A percentile compares a stretch with the other conserved stretches of the same genome.
Evolutionary conservation across 1,140 invertebrate genomes (phyloP).

Genomic region (Anoplophora glabripennis): DNA sequence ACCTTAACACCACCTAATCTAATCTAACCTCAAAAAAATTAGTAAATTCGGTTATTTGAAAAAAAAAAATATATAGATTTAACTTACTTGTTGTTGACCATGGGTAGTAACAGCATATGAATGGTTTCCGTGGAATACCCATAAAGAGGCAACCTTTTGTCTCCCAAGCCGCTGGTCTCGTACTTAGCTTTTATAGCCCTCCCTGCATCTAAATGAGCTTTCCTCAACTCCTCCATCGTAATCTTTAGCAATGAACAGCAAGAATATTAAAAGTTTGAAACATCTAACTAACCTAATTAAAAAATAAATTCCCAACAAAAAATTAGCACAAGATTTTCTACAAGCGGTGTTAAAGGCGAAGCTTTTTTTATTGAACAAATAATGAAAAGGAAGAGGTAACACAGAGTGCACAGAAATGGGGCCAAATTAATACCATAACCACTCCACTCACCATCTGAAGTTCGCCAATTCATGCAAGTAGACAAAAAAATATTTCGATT

Average conservation of each 20-base stretch:
- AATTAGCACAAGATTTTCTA: background rate
- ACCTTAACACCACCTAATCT: no score
- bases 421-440: constrained; percentile 14
- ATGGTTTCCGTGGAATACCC: constrained; percentile 95
- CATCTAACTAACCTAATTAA: background rate
- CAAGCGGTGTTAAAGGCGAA: constrained; percentile 2
- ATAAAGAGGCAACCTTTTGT: constrained; percentile 86
- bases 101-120: constrained; percentile 89
- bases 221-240: constrained; percentile 64
- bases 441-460: constrained; percentile 44
- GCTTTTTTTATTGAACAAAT: background rate
- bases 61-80: background rate
- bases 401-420: background rate
- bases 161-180: constrained; percentile 61
- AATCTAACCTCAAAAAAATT: no score
- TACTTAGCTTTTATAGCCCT: constrained; percentile 51
- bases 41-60: background rate
- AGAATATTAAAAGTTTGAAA: background rate
- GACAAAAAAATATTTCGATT: constrained; percentile 13
- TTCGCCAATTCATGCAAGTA: constrained; percentile 38
- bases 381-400: constrained; percentile 6
- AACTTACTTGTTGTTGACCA: constrained; percentile 92
- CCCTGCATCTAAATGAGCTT: constrained; percentile 50
- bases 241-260: no score
- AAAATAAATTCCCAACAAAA: no score